A percentile compares a stretch with the other conserved stretches of the same genome.
Conservation (phyloP, 2,113 vertebrate genomes). For the Equus przewalskii region DNA sequence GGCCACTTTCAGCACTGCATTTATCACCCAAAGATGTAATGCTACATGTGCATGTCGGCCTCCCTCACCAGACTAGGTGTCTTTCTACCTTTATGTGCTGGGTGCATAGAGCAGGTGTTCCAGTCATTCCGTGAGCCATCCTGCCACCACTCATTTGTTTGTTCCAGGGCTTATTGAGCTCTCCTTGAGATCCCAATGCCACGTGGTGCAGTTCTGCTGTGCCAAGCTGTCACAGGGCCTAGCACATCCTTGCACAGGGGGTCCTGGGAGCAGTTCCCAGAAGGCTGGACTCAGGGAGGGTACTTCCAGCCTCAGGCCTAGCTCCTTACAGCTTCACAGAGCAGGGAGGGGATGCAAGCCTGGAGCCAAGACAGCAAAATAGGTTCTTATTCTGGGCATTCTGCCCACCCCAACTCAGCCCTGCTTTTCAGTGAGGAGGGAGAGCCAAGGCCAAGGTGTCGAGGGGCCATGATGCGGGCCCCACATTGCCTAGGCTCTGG, state of each 20-base stretch:
- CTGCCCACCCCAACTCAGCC: background rate
- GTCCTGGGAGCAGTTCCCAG: background rate
- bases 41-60: background rate
- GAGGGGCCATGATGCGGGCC: accelerated
- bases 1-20: background rate
- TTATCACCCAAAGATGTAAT: background rate
- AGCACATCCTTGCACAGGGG: background rate
- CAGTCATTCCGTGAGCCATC: background rate
- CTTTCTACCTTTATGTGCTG: background rate
- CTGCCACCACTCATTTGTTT: background rate
- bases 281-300: background rate
- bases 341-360: background rate
- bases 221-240: background rate
- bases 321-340: background rate
- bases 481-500: background rate
- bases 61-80: background rate
- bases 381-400: background rate
- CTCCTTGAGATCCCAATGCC: background rate
- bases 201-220: background rate
- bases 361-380: background rate
- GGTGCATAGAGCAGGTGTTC: background rate
- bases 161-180: background rate
- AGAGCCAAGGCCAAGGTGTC: background rate
- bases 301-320: background rate
- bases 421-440: background rate